Evolutionary conservation across 2,888 invertebrate genomes (phyloP), one percentile per base, ranked within the genome.

Genomic region (Rhorus exstirpatorius): DNA sequence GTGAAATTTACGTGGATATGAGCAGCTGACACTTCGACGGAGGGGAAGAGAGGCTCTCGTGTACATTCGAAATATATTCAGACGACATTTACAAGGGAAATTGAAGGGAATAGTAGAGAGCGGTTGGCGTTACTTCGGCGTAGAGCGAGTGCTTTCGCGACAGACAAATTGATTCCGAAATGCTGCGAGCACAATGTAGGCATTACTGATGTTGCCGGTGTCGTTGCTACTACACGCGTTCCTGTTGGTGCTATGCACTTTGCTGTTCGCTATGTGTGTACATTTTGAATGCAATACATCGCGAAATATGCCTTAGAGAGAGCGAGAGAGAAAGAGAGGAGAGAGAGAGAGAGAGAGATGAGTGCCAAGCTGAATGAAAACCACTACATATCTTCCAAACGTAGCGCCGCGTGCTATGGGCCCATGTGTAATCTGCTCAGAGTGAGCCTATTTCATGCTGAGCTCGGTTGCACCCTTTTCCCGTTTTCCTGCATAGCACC

Each of bases 151-250:
- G 86, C 79, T 86, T 84, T 85, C 84, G 85, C 86, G 86, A 81
- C 87, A 87, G 89, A 90, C 91, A 91, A 91, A 91, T 91, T 91
- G 91, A 91, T 91, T 91, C 90, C 87, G 90, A 90, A 91, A 91
- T 91, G 89, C 86, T 86, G 84, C 84, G 84, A 79, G 77, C 80
- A 65, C 77, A 78, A 79, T 63, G 61, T 67, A 80, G 71, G 63
- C 67, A 55, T 79, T 24, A 51, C 51, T 53, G 49, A 24, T 38
- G 70, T 58, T 79, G 41, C 60, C 58, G 35, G 24, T 70, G 21
- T 58, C 51, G 60, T 71, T 49, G 70, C 78, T 35, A 46, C 51
- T 67, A 61, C 24, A 7, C 21, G 74, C 61, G 49, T 38, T 76
- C 67, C 31, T 72, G 51, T 60, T 51, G 51, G 31, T 7, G 53